These are phyloP conservation scores for Halocynthia roretzi DNA, from an alignment of 23 tunicate species.

Conservation along the genomic window DNA sequence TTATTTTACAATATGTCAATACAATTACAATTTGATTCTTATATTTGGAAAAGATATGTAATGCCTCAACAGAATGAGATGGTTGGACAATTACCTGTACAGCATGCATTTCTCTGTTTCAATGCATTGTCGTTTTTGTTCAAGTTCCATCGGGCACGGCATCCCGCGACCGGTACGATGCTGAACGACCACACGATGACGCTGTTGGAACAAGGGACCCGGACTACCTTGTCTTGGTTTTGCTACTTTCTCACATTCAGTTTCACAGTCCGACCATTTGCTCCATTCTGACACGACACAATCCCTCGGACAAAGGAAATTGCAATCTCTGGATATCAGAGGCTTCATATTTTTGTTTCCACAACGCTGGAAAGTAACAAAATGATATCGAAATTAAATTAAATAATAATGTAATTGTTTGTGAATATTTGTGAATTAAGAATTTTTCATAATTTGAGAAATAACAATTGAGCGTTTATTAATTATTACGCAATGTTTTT, in stretches of 20 bases:
- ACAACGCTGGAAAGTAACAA: slow-evolving; percentile 12
- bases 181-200: slow-evolving; percentile 46
- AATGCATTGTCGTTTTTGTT: slow-evolving; percentile 27
- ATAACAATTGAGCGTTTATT: no score
- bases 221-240: slow-evolving; percentile 5
- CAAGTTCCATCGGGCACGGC: slow-evolving; percentile 45
- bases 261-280: slow-evolving; percentile 49
- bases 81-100: slow-evolving; percentile 34
- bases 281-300: slow-evolving; percentile 63
- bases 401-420: no score
- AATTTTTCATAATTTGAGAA: no score
- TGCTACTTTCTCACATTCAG: slow-evolving; percentile 48
- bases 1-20: no score
- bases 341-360: slow-evolving; percentile 27
- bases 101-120: slow-evolving; percentile 34
- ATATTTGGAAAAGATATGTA: neutral
- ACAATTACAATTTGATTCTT: no score
- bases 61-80: neutral
- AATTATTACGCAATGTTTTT: no score
- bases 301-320: slow-evolving; percentile 38
- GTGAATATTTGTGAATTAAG: no score
- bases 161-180: slow-evolving; percentile 43
- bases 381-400: no score
- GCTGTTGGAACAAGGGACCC: slow-evolving; percentile 39
- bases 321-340: slow-evolving; percentile 23